Evolutionary conservation across 2,113 vertebrate genomes (phyloP).

Genomic region (Haliaeetus leucogaster): DNA sequence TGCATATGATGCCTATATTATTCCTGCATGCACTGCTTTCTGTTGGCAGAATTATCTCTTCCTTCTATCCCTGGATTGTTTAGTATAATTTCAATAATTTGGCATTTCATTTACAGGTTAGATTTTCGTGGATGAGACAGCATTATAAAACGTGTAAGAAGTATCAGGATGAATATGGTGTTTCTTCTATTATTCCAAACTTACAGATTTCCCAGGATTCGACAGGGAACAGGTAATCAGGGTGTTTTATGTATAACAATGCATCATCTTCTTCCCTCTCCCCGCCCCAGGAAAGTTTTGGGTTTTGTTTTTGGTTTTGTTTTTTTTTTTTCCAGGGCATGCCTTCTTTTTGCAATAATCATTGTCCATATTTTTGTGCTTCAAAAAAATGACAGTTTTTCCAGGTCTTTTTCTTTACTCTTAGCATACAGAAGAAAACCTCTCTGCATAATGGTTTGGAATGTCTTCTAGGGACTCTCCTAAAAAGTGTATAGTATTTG

Average conservation of each 20-base stretch:
- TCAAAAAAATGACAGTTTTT: neutral
- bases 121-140: conserved; percentile 80
- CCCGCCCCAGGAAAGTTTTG: neutral
- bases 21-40: neutral
- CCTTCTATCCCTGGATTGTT: neutral
- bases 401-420: neutral
- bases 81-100: conserved; percentile 48
- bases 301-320: neutral
- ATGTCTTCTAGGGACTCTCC: neutral
- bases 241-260: conserved; percentile 3
- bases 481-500: neutral
- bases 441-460: neutral
- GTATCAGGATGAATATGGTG: conserved; percentile 84
- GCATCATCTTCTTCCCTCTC: neutral
- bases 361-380: neutral
- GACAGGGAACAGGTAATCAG: conserved; percentile 76
- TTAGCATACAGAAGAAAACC: conserved; percentile 3
- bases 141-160: conserved; percentile 84
- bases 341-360: neutral
- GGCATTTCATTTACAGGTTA: conserved; percentile 76
- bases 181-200: conserved; percentile 73
- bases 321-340: conserved; percentile 28
- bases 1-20: neutral
- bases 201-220: conserved; percentile 78
- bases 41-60: conserved; percentile 27